Evolutionary conservation across 2,888 invertebrate species (phyloP).

Genomic region (Phalangium opilio): DNA sequence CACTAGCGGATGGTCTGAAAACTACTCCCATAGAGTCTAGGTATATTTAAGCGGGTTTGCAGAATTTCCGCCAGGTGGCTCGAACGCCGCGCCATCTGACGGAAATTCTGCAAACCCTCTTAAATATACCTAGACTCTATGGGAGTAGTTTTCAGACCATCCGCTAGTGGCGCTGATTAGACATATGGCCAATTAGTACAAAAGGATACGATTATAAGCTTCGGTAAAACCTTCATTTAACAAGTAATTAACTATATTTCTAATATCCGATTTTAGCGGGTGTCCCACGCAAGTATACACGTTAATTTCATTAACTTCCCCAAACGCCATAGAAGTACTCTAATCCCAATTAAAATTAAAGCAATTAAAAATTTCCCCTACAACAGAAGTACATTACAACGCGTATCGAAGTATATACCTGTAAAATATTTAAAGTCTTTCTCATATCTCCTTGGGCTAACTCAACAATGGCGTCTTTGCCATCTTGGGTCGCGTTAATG

Average conservation of each 20-base stretch:
- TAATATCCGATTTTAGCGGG: conserved; percentile 76
- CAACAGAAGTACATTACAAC: too few relatives aligned
- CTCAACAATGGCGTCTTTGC: conserved; percentile 69
- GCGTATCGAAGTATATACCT: conserved; percentile 35
- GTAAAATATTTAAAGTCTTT: conserved; percentile 85
- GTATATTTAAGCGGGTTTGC: too few relatives aligned
- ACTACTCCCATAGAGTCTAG: too few relatives aligned
- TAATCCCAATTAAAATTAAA: conserved; percentile 9
- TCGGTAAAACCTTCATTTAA: conserved; percentile 56
- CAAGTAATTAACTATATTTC: conserved; percentile 70
- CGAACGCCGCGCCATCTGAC: too few relatives aligned
- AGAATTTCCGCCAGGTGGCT: too few relatives aligned
- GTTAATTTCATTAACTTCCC: conserved; percentile 69
- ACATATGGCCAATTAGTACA: background rate
- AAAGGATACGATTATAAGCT: conserved; percentile 57
- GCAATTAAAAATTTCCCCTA: too few relatives aligned
- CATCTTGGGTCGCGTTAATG: conserved; percentile 69
- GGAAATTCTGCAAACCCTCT: too few relatives aligned
- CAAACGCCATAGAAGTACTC: conserved; percentile 85
- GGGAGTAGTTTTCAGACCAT: too few relatives aligned
- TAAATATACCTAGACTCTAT: too few relatives aligned
- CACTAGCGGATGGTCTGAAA: too few relatives aligned
- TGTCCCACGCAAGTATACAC: conserved; percentile 96
- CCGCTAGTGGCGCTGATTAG: too few relatives aligned
- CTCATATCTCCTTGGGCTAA: conserved; percentile 96